Percentiles rank a stretch among this genome's conserved stretches.
These are phyloP conservation scores for Maconellicoccus hirsutus DNA, from an alignment of 1,140 invertebrate species.

Conservation along the genomic window DNA sequence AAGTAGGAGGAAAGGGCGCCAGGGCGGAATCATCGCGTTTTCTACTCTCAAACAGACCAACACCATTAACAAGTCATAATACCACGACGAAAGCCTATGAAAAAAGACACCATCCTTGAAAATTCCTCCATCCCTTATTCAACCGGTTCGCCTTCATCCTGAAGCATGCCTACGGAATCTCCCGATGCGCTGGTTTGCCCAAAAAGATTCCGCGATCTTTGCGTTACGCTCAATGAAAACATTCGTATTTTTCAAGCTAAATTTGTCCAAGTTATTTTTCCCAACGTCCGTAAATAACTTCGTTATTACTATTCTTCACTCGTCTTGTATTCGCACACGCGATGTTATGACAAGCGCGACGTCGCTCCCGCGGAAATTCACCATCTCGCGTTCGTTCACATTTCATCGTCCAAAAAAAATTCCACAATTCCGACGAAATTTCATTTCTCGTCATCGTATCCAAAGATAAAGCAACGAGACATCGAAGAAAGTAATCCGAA, in stretches of 20 bases:
- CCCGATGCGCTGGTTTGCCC: background rate
- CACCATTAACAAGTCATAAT: constrained; percentile 14
- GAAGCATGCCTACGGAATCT: background rate
- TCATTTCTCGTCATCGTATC: no score
- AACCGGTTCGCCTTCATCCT: background rate
- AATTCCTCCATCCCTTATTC: background rate
- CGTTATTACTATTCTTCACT: background rate
- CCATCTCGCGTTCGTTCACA: background rate
- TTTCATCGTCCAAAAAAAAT: background rate
- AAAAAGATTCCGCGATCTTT: no score
- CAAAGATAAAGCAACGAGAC: no score
- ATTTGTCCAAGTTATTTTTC: background rate
- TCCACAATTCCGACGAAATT: background rate
- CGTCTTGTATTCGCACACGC: background rate
- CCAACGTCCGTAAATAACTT: constrained; percentile 3
- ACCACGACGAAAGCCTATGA: background rate
- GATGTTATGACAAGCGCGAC: background rate
- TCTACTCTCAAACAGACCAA: background rate
- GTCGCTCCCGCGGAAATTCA: background rate
- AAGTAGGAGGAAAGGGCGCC: constrained; percentile 13
- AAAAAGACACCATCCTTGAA: background rate
- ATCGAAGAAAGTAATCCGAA: no score
- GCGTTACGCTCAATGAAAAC: no score
- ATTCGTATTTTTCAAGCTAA: background rate
- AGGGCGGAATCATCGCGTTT: constrained; percentile 4